Evolutionary conservation across 2,113 vertebrate genomes (phyloP).

Genomic region (Lampris megalopsis): DNA sequence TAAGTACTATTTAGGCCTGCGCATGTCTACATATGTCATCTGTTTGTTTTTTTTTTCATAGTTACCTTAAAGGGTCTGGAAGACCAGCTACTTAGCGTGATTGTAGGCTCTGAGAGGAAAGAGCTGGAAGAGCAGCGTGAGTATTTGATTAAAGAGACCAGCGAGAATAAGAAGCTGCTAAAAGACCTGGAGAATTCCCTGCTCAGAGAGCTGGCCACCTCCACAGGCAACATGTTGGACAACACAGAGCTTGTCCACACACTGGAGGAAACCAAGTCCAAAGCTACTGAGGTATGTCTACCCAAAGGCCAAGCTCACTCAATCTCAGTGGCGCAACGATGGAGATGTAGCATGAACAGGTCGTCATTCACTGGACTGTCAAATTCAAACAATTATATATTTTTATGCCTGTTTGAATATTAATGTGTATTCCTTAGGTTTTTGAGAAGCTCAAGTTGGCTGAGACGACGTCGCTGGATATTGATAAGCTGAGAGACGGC

Average conservation of each 20-base stretch:
- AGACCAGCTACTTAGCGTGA: slow-evolving; percentile 95
- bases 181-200: slow-evolving; percentile 93
- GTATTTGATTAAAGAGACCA: slow-evolving; percentile 92
- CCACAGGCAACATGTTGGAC: slow-evolving; percentile 97
- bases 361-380: too few species aligned
- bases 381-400: background rate
- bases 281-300: slow-evolving; percentile 88
- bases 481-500: slow-evolving; percentile 90
- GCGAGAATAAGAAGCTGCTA: slow-evolving; percentile 92
- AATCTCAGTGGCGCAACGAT: background rate
- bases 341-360: background rate
- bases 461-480: slow-evolving; percentile 85
- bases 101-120: slow-evolving; percentile 89
- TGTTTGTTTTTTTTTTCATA: slow-evolving; percentile 54
- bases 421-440: slow-evolving; percentile 80
- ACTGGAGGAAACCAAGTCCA: slow-evolving; percentile 93
- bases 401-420: slow-evolving; percentile 14
- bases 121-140: slow-evolving; percentile 93
- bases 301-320: background rate
- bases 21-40: slow-evolving; percentile 7
- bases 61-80: slow-evolving; percentile 95
- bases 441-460: slow-evolving; percentile 92
- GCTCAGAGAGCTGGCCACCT: slow-evolving; percentile 90
- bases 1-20: background rate
- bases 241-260: slow-evolving; percentile 92